Conservation (phyloP, 2,797 vertebrate species). For the Otolemur crassicaudatus region DNA sequence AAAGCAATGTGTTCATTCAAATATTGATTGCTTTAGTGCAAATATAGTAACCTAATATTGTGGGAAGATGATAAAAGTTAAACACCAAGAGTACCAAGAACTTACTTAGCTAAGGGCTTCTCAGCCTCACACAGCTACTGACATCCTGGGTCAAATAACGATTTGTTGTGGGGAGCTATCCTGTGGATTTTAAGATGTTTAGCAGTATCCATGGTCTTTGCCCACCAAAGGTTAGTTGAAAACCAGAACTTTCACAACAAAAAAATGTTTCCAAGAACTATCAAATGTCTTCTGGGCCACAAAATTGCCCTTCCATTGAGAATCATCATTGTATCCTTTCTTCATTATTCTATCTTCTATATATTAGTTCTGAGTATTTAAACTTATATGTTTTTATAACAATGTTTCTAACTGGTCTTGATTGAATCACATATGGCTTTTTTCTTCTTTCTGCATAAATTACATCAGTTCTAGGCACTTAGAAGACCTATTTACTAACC, state of each 20-base stretch:
- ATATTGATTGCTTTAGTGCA: slow-evolving; percentile 45
- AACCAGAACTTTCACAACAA: not conserved
- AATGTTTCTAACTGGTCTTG: not conserved
- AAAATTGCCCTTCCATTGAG: not conserved
- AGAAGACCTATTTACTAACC: slow-evolving; percentile 27
- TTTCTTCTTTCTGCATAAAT: not conserved
- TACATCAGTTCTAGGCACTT: not conserved
- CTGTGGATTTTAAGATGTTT: not conserved
- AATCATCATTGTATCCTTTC: not conserved
- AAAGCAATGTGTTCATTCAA: slow-evolving; percentile 8
- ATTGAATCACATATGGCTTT: not conserved
- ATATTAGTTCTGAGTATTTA: slow-evolving; percentile 47
- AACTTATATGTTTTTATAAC: slow-evolving; percentile 24
- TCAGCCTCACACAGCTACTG: not conserved
- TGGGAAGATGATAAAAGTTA: slow-evolving; percentile 12
- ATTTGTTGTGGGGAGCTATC: not conserved
- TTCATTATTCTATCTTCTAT: not conserved
- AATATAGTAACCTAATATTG: slow-evolving; percentile 36
- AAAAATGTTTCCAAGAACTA: not conserved
- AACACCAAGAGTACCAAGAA: slow-evolving; percentile 12
- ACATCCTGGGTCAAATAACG: not conserved
- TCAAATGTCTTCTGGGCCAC: not conserved
- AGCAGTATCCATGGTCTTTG: not conserved
- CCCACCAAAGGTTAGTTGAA: not conserved
- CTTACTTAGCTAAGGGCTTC: not conserved